A percentile compares a stretch with the other conserved stretches of the same genome.
These are phyloP conservation scores for Mustelus asterias DNA, from an alignment of 2,113 vertebrate genomes.

Conservation along the genomic window DNA sequence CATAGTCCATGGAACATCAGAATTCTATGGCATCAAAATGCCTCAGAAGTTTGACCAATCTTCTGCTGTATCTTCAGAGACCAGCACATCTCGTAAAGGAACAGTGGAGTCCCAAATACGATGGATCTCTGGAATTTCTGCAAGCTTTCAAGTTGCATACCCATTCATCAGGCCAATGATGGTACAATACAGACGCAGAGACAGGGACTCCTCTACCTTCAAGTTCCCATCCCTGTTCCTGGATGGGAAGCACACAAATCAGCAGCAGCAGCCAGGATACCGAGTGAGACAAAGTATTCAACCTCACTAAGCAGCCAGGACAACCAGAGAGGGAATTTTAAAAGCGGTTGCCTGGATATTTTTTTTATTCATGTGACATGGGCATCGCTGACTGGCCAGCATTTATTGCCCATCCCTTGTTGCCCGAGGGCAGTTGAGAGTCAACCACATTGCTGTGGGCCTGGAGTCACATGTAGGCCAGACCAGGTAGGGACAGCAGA, in stretches of 20 bases:
- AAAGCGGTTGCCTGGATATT: not conserved
- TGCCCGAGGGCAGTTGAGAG: too few relatives aligned
- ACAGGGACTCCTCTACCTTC: too few relatives aligned
- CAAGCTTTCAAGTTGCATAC: not conserved
- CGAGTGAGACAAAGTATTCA: not conserved
- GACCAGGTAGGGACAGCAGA: too few relatives aligned
- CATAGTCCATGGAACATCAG: not conserved
- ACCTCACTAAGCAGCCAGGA: not conserved
- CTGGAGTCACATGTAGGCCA: too few relatives aligned
- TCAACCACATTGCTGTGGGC: too few relatives aligned
- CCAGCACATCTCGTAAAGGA: too few relatives aligned
- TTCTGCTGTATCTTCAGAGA: not conserved
- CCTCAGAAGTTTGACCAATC: not conserved
- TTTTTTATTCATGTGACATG: too few relatives aligned
- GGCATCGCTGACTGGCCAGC: too few relatives aligned
- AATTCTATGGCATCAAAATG: not conserved
- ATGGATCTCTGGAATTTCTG: not conserved
- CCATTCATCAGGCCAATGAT: too few relatives aligned
- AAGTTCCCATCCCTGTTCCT: not conserved
- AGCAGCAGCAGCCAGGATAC: not conserved
- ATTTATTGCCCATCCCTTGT: too few relatives aligned
- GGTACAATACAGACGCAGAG: too few relatives aligned
- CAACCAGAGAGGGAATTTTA: not conserved
- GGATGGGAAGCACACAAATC: not conserved
- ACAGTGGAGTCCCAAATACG: too few relatives aligned